Conservation (phyloP, 2,797 vertebrate species). For the Poeciliopsis gracilis region DNA sequence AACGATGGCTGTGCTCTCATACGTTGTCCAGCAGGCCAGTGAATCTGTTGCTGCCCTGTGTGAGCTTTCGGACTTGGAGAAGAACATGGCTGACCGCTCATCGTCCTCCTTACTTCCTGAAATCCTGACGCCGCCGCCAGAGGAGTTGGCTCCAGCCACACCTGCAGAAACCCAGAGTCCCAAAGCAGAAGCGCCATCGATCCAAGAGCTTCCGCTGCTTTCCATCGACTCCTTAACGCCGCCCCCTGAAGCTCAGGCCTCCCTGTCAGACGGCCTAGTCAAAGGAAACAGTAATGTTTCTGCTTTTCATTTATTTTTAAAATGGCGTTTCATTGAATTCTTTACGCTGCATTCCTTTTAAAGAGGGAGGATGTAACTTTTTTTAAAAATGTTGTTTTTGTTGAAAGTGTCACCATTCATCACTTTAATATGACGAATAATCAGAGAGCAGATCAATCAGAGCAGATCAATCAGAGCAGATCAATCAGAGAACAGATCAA, state of each 20-base stretch:
- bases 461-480: no score
- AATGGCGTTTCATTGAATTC: background rate
- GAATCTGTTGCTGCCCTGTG: conserved; percentile 41
- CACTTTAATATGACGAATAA: no score
- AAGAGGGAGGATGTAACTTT: no score
- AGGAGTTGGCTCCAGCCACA: conserved; percentile 58
- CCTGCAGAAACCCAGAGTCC: conserved; percentile 56
- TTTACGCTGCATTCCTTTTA: no score
- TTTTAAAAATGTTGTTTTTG: no score
- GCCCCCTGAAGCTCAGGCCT: conserved; percentile 76
- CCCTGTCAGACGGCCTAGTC: conserved; percentile 44
- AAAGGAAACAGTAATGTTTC: conserved; percentile 59
- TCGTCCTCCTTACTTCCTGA: conserved; percentile 68
- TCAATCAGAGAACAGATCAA: no score
- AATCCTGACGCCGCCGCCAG: conserved; percentile 80
- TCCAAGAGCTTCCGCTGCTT: conserved; percentile 68
- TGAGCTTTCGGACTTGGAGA: conserved; percentile 42
- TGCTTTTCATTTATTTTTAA: background rate
- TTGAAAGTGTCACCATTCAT: no score
- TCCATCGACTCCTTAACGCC: conserved; percentile 81
- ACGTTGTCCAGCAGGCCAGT: conserved; percentile 24
- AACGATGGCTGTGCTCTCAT: no score
- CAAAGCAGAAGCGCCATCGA: conserved; percentile 51
- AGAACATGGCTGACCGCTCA: conserved; percentile 33
- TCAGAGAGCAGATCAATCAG: no score